Evolutionary conservation across 2,113 vertebrate genomes (phyloP), one percentile per base, ranked within the genome.

Genomic region (Mobula birostris): DNA sequence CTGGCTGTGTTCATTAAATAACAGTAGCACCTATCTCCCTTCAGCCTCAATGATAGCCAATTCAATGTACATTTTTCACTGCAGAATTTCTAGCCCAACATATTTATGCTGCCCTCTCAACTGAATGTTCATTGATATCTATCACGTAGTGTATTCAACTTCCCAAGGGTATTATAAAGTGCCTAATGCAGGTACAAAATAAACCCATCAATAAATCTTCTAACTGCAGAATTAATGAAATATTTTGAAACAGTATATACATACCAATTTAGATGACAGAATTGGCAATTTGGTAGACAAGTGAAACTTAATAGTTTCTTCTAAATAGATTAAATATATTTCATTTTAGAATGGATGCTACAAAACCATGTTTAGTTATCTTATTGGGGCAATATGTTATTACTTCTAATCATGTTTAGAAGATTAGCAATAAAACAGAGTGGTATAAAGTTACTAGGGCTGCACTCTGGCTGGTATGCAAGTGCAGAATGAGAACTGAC

Each of bases 41-140:
- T 24, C 72, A 74, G 72, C 72, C 19, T 74, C 21, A 19, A 74
- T 74, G 72, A 74, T 21, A 74, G 72, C 72, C 19, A 74, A 74
- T 74, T 74, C 72, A 74, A 74, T 24, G 19, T 15, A 74, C 72
- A 74, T 74, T 74, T 74, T 74, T 74, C 72, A 74, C 72, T 24
- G 72, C 19, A 74, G 19, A 2, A 74, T 21, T 74, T 74, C 72
- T 74, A 74, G 21, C 72, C 72, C 15, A 40, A 88, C 85, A 91
- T 91, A 5, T 91, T 17, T 91, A 68, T 70, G 88, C n/a, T n/a
- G 70, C 88, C 88, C 63, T 91, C 17, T 91, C n/a, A 27, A 85
- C 21, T 29, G 48, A 85, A 2, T 3, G 70, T 40, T 32, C 88
- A 91, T 21, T 19, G 15, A 32, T 70, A 14, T 5, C 15, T 90